Evolutionary conservation across 2,888 invertebrate genomes (phyloP), one percentile per base, ranked within the genome.

Genomic region (Heliothis peltigera): DNA sequence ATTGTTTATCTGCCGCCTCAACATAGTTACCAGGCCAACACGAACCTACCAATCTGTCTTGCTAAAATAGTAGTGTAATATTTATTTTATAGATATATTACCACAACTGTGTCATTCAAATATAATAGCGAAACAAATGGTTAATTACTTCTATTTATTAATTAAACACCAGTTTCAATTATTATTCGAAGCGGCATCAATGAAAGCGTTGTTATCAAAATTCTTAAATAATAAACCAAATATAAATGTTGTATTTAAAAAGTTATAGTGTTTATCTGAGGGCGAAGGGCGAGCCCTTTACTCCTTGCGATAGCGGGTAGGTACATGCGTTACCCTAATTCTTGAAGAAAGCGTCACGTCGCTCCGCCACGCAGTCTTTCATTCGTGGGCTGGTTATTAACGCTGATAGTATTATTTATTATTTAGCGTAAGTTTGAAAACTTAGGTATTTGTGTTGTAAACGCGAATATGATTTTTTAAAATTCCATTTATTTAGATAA

Each of bases 161-260:
- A 39, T 39, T 4, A 39, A 39, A 52, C 17, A 60, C 8, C 52
- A n/a, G 6, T 8, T 10, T 42, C 19, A 22, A 5, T 47, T 47
- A 7, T 10, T 19, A 18, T 6, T 8, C 1, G 4, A 19, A 21
- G 19, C 19, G 19, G 12, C 19, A 4, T 46, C 19, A n/a, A 25
- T 1, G 7, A 28, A 17, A 28, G 28, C 8, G 0, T 58, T 25
- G 7, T 32, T 64, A 48, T 48, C 64, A 32, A 7, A 49, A 28
- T 57, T 63, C 17, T 59, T 39, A n/a, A 49, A 56, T 43, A 56
- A n/a, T 8, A 47, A 65, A 64, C 22, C 48, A 64, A 56, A 49
- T 25, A 25, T 43, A 55, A 64, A 64, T 43, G 48, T 19, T n/a
- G 18, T n/a, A 44, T 48, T 47, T 19, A 63, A 39, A 63, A 39